Conservation (phyloP, 2,113 vertebrate genomes). For the Nothocercus julius region DNA sequence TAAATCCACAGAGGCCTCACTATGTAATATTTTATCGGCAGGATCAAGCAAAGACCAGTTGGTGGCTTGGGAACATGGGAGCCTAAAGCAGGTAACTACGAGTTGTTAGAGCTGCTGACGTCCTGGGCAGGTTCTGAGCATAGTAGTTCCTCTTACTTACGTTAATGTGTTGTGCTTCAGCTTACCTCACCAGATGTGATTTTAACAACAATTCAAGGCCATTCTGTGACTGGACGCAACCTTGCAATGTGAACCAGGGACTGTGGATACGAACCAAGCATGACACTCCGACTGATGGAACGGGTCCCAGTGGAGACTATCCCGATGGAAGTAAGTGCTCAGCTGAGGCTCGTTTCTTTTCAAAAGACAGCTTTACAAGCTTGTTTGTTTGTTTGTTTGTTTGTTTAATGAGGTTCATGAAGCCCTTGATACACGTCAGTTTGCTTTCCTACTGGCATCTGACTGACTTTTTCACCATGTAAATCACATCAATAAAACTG, state of each 20-base stretch:
- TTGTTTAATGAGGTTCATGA: neutral
- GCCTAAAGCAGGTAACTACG: slow-evolving; percentile 48
- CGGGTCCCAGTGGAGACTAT: slow-evolving; percentile 75
- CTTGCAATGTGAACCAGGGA: slow-evolving; percentile 51
- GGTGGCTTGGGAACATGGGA: slow-evolving; percentile 22
- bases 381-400: neutral
- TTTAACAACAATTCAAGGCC: slow-evolving; percentile 72
- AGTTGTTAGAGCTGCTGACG: neutral
- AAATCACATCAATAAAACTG: neutral
- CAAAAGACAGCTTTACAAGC: neutral
- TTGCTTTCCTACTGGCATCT: neutral
- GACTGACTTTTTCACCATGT: neutral
- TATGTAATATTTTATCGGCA: neutral
- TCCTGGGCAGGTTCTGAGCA: neutral
- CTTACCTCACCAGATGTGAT: slow-evolving; percentile 81
- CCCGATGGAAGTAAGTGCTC: slow-evolving; percentile 68
- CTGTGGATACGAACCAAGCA: slow-evolving; percentile 69
- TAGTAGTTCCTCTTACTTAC: neutral
- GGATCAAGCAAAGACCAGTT: slow-evolving; percentile 3
- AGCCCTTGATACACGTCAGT: neutral
- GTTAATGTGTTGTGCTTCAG: slow-evolving; percentile 59
- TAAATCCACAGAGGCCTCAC: neutral
- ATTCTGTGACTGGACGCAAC: slow-evolving; percentile 83
- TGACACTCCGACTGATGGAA: slow-evolving; percentile 58
- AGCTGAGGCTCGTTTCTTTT: neutral